Evolutionary conservation across 2,797 vertebrate species (phyloP), one percentile per base, ranked within the genome.

Genomic region (Ctenopoma kingsleyae): DNA sequence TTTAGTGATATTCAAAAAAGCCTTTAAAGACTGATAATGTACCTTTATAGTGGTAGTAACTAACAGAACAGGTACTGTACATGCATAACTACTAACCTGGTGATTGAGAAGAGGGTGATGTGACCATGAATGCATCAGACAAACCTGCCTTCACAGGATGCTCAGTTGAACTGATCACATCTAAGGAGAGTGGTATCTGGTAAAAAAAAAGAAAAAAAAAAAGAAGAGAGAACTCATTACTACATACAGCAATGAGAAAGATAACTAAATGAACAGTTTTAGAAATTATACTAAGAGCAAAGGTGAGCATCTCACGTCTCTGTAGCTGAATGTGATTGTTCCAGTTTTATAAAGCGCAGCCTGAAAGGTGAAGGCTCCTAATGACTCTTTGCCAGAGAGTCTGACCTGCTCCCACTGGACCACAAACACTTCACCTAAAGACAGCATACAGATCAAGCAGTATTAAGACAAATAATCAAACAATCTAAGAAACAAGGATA

Each of bases 311-410:
- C 95, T 94, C 86, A 98, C 98, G 27, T 98, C 95, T 92, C 94
- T 92, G 91, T 99, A 99, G 75, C 95, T 93, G 13, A 99, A 99
- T 2, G 96, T 86, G 22, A 99, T 97, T 67, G 84, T 91, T 54
- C 98, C 98, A 0, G 93, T 94, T 52, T 80, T 94, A 86, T 96
- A 87, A 67, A 99, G 94, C 1, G 95, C 95, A 0, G 93, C 93
- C 89, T 99, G 98, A 89, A 99, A 99, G 16, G 97, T 98, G 89
- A 98, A 99, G 51, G 90, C 94, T 41, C 97, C 98, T n/a, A 85
- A 47, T 13, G 95, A 90, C 83, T 99, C 96, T 70, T 93, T 94
- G 40, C 96, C 96, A 11, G 94, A 92, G 0, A 99, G 95, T 51
- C 95, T 95, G 49, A 99, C 97, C 2, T 83, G 92, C 84, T 98